phyloP scores from a whole-genome alignment of 2,888 invertebrate genomes.

The Zeuzera pyrina region DNA sequence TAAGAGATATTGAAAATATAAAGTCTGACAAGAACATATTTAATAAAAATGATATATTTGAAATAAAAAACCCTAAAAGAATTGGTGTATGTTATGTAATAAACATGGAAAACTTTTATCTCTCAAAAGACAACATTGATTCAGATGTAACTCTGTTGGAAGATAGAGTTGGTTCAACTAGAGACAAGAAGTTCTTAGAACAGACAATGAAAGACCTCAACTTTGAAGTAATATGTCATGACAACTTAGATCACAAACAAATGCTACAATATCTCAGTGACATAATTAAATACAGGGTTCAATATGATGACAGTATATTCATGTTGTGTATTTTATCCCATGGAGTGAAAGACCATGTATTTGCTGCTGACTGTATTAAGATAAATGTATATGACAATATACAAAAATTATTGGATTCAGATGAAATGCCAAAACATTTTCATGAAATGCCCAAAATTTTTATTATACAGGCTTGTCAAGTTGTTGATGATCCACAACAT shows the following conservation, averaged over 20 bases:
- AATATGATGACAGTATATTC: slow-evolving; percentile 47
- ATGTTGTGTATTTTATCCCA: slow-evolving; percentile 60
- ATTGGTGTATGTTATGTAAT: slow-evolving; percentile 56
- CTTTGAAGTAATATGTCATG: slow-evolving; percentile 39
- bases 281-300: slow-evolving; percentile 32
- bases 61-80: slow-evolving; percentile 41
- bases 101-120: slow-evolving; percentile 55
- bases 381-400: slow-evolving; percentile 53
- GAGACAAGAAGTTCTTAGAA: slow-evolving; percentile 37
- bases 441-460: slow-evolving; percentile 50
- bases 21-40: slow-evolving; percentile 36
- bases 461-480: slow-evolving; percentile 59
- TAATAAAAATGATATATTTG: slow-evolving; percentile 32
- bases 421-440: slow-evolving; percentile 33
- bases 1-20: slow-evolving; percentile 28
- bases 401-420: slow-evolving; percentile 46
- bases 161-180: slow-evolving; percentile 40
- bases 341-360: slow-evolving; percentile 54
- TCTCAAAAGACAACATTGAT: slow-evolving; percentile 44
- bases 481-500: slow-evolving; percentile 21
- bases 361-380: slow-evolving; percentile 53
- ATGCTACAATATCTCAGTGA: slow-evolving; percentile 42
- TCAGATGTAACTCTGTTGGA: slow-evolving; percentile 22
- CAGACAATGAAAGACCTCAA: slow-evolving; percentile 45
- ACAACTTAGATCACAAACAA: slow-evolving; percentile 38